Percentiles rank a stretch among this genome's conserved stretches.
phyloP scores from a whole-genome alignment of 2,888 invertebrate species.

The Ophion ellenae region DNA sequence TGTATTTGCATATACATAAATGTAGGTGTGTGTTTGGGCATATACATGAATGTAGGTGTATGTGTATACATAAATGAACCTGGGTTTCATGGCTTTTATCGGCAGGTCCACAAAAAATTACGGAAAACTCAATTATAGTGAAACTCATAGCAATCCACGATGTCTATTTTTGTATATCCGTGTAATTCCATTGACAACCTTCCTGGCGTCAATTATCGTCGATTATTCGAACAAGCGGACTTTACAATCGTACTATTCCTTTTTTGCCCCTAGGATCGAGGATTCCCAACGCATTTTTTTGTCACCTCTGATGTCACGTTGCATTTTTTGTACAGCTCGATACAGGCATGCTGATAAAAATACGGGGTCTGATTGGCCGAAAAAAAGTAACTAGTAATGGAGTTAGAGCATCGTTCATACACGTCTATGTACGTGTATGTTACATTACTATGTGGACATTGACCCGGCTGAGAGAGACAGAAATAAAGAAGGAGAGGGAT shows the following conservation, averaged over 20 bases:
- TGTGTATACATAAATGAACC: too few relatives aligned
- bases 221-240: too few relatives aligned
- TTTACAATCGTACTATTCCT: too few relatives aligned
- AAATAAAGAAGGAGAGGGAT: conserved; percentile 22
- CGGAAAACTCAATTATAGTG: too few relatives aligned
- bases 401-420: conserved; percentile 12
- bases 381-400: conserved; percentile 52
- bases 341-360: conserved; percentile 28
- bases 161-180: background rate
- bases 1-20: too few relatives aligned
- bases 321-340: background rate
- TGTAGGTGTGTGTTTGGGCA: too few relatives aligned
- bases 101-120: too few relatives aligned
- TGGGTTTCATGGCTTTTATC: too few relatives aligned
- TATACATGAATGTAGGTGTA: too few relatives aligned
- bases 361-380: conserved; percentile 60
- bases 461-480: conserved; percentile 39
- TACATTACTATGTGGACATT: conserved; percentile 6
- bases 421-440: background rate
- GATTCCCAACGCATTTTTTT: background rate
- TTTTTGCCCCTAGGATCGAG: too few relatives aligned
- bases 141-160: too few relatives aligned
- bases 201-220: background rate
- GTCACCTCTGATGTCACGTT: conserved; percentile 6
- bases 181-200: background rate